These are phyloP conservation scores for Barypeithes pellucidus DNA, from an alignment of 2,888 invertebrate species.

Conservation along the genomic window DNA sequence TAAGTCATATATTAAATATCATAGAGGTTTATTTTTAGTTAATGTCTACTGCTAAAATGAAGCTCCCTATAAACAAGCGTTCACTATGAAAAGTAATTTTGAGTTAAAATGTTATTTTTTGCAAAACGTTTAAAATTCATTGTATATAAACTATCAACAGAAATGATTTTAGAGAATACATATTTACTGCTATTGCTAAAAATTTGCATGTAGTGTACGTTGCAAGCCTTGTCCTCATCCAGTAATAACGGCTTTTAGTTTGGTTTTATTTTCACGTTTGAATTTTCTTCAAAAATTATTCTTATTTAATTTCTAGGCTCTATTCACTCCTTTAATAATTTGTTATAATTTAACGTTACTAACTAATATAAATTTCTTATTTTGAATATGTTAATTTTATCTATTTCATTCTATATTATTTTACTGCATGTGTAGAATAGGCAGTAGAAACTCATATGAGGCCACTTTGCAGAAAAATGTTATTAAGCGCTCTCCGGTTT, in stretches of 20 bases:
- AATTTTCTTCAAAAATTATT: slow-evolving; percentile 15
- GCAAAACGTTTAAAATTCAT: neutral
- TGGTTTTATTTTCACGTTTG: slow-evolving; percentile 1
- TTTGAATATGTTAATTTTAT: slow-evolving; percentile 7
- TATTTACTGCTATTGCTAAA: slow-evolving; percentile 34
- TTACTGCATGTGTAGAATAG: slow-evolving; percentile 15
- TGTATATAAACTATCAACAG: neutral
- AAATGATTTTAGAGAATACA: neutral
- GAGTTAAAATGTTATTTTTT: neutral
- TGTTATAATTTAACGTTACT: slow-evolving; percentile 3
- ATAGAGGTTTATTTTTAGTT: too few relatives aligned
- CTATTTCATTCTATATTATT: slow-evolving; percentile 8
- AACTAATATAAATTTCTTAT: neutral
- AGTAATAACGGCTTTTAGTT: slow-evolving; percentile 31
- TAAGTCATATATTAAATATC: too few relatives aligned
- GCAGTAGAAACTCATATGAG: slow-evolving; percentile 6
- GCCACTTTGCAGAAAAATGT: neutral
- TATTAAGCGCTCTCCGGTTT: too few relatives aligned
- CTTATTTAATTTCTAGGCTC: neutral
- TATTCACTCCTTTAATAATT: neutral
- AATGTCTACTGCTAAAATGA: too few relatives aligned
- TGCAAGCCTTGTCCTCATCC: slow-evolving; percentile 21
- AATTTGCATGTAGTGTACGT: slow-evolving; percentile 19
- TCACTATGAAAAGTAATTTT: slow-evolving; percentile 9
- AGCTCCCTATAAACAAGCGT: too few relatives aligned